A percentile compares a stretch with the other conserved stretches of the same genome.
Evolutionary conservation across 1,140 invertebrate species (phyloP).

Genomic region (Thaumatotibia leucotreta): DNA sequence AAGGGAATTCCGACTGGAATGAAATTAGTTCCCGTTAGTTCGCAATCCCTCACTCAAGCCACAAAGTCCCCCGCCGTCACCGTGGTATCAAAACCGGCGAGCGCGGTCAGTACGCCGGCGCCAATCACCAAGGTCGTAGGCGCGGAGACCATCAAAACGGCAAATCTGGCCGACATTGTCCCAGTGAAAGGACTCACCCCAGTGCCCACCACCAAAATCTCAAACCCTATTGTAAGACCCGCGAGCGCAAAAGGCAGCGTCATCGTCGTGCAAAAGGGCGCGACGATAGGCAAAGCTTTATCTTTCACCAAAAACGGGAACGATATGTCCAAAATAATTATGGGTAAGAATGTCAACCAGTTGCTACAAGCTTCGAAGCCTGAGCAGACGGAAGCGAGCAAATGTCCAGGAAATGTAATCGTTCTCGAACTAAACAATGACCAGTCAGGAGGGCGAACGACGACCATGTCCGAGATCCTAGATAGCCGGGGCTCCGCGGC

Average conservation of each 20-base stretch:
- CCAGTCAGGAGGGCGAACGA: slow-evolving; percentile 55
- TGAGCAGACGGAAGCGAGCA: slow-evolving; percentile 50
- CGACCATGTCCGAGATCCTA: slow-evolving; percentile 67
- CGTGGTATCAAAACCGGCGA: slow-evolving; percentile 50
- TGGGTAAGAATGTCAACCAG: slow-evolving; percentile 72
- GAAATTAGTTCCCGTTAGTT: slow-evolving; percentile 69
- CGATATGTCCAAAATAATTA: slow-evolving; percentile 72
- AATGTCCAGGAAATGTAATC: slow-evolving; percentile 62
- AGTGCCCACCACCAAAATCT: slow-evolving; percentile 52
- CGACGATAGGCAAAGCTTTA: slow-evolving; percentile 63
- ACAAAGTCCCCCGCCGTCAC: slow-evolving; percentile 45
- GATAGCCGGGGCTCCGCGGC: slow-evolving; percentile 44
- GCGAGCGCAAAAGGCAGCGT: slow-evolving; percentile 63
- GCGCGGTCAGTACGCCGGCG: slow-evolving; percentile 37
- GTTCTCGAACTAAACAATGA: slow-evolving; percentile 72
- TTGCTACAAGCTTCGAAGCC: slow-evolving; percentile 62
- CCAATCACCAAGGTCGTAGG: slow-evolving; percentile 53
- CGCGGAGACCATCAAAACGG: slow-evolving; percentile 66
- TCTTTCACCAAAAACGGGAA: slow-evolving; percentile 68
- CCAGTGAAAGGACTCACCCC: slow-evolving; percentile 60
- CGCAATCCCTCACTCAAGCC: slow-evolving; percentile 44
- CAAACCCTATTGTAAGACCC: slow-evolving; percentile 60
- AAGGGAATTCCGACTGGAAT: slow-evolving; percentile 66
- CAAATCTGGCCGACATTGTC: slow-evolving; percentile 65
- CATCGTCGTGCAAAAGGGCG: slow-evolving; percentile 70